phyloP scores from a whole-genome alignment of 2,113 vertebrate genomes.

The Hipposideros armiger region DNA sequence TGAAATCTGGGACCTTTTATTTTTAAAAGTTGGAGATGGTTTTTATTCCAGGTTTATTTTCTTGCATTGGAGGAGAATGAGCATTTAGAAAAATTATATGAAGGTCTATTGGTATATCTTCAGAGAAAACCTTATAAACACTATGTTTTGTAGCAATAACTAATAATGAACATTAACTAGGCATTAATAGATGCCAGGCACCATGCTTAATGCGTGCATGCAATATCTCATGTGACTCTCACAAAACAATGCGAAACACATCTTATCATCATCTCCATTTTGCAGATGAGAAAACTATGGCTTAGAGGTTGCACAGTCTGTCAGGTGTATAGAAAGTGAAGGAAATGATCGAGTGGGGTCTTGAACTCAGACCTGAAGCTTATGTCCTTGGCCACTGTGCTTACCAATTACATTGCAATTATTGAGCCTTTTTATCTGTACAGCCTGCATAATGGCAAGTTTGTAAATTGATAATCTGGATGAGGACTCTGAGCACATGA shows the following conservation, averaged over 20 bases:
- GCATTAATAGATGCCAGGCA: neutral
- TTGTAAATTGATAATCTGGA: neutral
- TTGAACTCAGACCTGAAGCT: neutral
- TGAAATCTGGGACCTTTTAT: neutral
- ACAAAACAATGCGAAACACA: neutral
- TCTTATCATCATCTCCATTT: neutral
- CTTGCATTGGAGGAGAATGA: neutral
- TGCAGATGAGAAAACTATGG: neutral
- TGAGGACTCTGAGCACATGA: neutral
- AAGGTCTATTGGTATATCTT: neutral
- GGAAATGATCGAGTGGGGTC: neutral
- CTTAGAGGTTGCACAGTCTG: neutral
- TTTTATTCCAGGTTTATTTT: constrained; percentile 31
- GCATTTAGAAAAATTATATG: neutral
- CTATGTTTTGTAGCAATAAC: neutral
- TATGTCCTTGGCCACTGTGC: neutral
- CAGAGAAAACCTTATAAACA: neutral
- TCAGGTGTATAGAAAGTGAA: neutral
- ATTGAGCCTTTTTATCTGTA: neutral
- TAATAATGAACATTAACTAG: neutral
- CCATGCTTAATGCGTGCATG: neutral
- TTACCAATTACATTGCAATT: neutral
- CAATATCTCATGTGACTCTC: neutral
- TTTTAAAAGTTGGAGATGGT: neutral
- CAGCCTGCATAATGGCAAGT: neutral